A percentile compares a stretch with the other conserved stretches of the same genome.
phyloP scores from a whole-genome alignment of 2,113 vertebrate genomes.

The Ceuthmochares aereus region DNA sequence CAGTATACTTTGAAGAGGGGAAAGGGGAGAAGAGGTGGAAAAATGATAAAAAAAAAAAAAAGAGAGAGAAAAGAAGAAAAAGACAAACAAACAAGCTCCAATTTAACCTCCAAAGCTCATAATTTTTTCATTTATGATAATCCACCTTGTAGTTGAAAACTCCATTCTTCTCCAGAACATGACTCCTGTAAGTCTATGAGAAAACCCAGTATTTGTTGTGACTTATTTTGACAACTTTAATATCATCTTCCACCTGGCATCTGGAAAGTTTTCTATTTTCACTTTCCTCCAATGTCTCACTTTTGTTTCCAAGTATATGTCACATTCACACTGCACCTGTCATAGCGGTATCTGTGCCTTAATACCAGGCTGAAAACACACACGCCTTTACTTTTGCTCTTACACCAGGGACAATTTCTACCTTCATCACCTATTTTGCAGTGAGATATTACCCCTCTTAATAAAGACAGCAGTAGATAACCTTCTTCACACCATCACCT shows the following conservation, averaged over 20 bases:
- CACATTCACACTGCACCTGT: conserved; percentile 22
- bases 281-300: conserved; percentile 41
- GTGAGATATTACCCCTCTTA: not conserved
- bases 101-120: not conserved
- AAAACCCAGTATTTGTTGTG: conserved; percentile 53
- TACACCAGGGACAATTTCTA: not conserved
- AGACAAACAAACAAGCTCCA: not conserved
- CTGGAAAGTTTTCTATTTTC: conserved; percentile 64
- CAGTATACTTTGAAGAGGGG: not conserved
- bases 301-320: conserved; percentile 45
- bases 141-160: not conserved
- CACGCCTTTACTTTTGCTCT: not conserved
- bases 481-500: not conserved
- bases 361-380: not conserved
- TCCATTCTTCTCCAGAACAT: conserved; percentile 1
- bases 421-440: conserved; percentile 51
- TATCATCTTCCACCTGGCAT: conserved; percentile 57
- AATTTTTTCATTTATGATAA: not conserved
- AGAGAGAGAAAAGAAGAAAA: not conserved
- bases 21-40: no score
- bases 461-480: not conserved
- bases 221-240: conserved; percentile 69
- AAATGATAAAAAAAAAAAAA: no score
- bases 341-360: not conserved
- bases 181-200: conserved; percentile 37